phyloP scores from a whole-genome alignment of 2,113 vertebrate species.

The Felis catus region DNA sequence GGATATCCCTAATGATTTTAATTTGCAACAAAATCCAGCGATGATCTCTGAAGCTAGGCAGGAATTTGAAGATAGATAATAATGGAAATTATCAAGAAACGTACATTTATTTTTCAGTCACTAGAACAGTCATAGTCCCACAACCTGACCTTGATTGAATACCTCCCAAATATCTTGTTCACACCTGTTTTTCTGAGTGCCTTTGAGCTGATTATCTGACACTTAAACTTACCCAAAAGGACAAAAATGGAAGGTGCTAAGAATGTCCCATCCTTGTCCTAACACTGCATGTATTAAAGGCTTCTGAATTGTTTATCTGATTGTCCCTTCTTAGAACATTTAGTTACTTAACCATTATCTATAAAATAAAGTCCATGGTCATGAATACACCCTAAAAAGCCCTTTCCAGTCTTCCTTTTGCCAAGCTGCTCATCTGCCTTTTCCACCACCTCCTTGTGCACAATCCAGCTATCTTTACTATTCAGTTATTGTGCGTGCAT shows the following conservation, averaged over 20 bases:
- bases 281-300: not conserved
- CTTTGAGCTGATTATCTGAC: not conserved
- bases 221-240: not conserved
- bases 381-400: not conserved
- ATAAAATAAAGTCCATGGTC: not conserved
- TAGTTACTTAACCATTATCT: not conserved
- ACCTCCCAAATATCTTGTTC: not conserved
- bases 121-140: not conserved
- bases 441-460: not conserved
- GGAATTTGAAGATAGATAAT: not conserved
- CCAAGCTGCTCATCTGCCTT: not conserved
- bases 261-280: not conserved
- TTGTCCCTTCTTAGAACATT: not conserved
- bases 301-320: constrained; percentile 4
- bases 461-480: not conserved
- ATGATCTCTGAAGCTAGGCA: not conserved
- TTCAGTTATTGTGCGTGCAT: not conserved
- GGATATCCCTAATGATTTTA: not conserved
- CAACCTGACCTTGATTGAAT: not conserved
- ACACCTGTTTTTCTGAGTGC: constrained; percentile 27
- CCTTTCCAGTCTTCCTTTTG: not conserved
- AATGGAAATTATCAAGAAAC: not conserved
- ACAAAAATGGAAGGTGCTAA: constrained; percentile 54
- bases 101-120: not conserved
- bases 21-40: not conserved